Conservation (phyloP, 2,888 invertebrate genomes). For the Tetramorium bicarinatum region DNA sequence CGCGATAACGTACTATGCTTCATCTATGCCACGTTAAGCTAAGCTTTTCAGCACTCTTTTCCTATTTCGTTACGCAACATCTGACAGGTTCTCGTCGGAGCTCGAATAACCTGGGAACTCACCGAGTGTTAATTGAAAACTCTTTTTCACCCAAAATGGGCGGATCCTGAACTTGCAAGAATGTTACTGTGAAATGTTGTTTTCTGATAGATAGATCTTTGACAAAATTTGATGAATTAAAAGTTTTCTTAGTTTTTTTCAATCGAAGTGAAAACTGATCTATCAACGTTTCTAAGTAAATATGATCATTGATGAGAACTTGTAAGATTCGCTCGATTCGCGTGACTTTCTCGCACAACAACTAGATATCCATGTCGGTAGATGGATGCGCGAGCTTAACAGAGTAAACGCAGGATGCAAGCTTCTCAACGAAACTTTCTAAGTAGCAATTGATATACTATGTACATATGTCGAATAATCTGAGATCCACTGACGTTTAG, state of each 20-base stretch:
- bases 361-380: slow-evolving; percentile 44
- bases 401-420: slow-evolving; percentile 61
- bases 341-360: slow-evolving; percentile 56
- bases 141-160: slow-evolving; percentile 27
- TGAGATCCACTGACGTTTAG: slow-evolving; percentile 31
- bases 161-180: slow-evolving; percentile 21
- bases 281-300: slow-evolving; percentile 15
- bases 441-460: slow-evolving; percentile 55
- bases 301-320: slow-evolving; percentile 9
- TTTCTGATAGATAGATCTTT: neutral
- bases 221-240: neutral
- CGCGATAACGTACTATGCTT: slow-evolving; percentile 60
- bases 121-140: slow-evolving; percentile 63
- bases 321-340: slow-evolving; percentile 36
- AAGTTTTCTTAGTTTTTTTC: neutral
- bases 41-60: slow-evolving; percentile 60
- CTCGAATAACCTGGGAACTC: slow-evolving; percentile 33
- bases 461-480: slow-evolving; percentile 63
- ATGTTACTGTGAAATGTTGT: neutral
- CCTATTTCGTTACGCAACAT: slow-evolving; percentile 4
- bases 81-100: slow-evolving; percentile 20
- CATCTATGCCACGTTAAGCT: slow-evolving; percentile 68
- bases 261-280: slow-evolving; percentile 13
- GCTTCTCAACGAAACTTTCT: slow-evolving; percentile 58
- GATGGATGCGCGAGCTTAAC: slow-evolving; percentile 57